A percentile compares a stretch with the other conserved stretches of the same genome.
phyloP scores from a whole-genome alignment of 2,797 vertebrate genomes.

The Myiotriccus ornatus region DNA sequence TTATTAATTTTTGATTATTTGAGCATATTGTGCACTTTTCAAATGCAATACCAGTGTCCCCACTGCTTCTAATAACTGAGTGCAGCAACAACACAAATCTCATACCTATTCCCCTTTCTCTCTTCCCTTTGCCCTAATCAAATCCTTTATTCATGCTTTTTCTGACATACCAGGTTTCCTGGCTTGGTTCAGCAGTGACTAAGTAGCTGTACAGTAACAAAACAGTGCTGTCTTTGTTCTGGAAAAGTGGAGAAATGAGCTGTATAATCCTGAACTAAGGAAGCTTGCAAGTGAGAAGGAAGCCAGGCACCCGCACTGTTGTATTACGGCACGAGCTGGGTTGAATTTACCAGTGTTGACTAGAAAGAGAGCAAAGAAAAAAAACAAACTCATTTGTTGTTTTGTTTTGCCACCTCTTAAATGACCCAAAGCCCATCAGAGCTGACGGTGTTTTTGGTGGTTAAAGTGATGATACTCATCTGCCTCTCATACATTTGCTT shows the following conservation, averaged over 20 bases:
- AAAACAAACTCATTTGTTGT: neutral
- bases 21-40: neutral
- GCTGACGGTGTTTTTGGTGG: neutral
- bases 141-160: slow-evolving; percentile 49
- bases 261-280: neutral
- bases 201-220: slow-evolving; percentile 28
- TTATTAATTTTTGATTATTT: neutral
- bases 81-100: neutral
- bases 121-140: slow-evolving; percentile 26
- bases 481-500: neutral
- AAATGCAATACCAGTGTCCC: neutral
- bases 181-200: slow-evolving; percentile 4
- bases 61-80: neutral
- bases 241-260: slow-evolving; percentile 27
- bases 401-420: neutral
- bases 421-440: neutral
- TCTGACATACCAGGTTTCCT: slow-evolving; percentile 19
- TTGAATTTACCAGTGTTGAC: neutral
- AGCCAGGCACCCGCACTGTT: neutral
- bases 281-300: neutral
- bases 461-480: neutral
- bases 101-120: neutral
- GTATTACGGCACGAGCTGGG: neutral
- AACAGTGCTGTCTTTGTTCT: slow-evolving; percentile 48
- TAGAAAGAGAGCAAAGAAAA: neutral